These are phyloP conservation scores for Macrosoma leucophasiata DNA, from an alignment of 2,888 invertebrate species.

Conservation along the genomic window DNA sequence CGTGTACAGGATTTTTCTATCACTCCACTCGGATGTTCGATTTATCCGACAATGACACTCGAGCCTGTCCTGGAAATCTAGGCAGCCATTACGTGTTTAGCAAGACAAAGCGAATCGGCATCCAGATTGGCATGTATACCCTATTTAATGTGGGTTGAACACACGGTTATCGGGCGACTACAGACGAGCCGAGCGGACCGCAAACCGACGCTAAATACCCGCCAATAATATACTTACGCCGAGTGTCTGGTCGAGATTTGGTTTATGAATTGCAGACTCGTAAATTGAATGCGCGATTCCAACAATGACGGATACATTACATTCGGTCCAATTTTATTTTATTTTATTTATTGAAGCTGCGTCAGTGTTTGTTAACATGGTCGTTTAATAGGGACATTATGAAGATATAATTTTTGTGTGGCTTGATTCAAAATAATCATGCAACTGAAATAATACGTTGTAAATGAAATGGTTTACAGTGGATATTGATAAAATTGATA, in stretches of 20 bases:
- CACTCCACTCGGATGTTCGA: slow-evolving; percentile 24
- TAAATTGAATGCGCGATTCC: slow-evolving; percentile 51
- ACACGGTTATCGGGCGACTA: slow-evolving; percentile 50
- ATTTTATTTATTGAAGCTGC: too few species aligned
- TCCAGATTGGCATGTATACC: slow-evolving; percentile 11
- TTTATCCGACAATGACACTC: slow-evolving; percentile 29
- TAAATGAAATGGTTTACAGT: too few species aligned
- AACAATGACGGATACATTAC: slow-evolving; percentile 40
- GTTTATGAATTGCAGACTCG: slow-evolving; percentile 50
- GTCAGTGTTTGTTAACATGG: too few species aligned
- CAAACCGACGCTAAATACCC: slow-evolving; percentile 55
- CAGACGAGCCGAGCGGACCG: slow-evolving; percentile 48
- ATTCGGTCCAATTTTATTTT: slow-evolving; percentile 47
- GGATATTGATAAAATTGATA: too few species aligned
- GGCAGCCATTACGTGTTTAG: slow-evolving; percentile 25
- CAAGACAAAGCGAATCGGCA: slow-evolving; percentile 37
- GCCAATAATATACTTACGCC: slow-evolving; percentile 54
- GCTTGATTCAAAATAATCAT: too few species aligned
- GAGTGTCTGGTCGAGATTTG: slow-evolving; percentile 59
- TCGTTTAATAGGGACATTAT: too few species aligned
- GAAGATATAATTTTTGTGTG: too few species aligned
- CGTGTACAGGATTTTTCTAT: slow-evolving; percentile 32
- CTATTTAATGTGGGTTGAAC: slow-evolving; percentile 38
- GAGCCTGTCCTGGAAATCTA: slow-evolving; percentile 25
- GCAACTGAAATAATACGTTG: too few species aligned